Conservation (phyloP, 2,113 vertebrate species). For the Apodemus sylvaticus region DNA sequence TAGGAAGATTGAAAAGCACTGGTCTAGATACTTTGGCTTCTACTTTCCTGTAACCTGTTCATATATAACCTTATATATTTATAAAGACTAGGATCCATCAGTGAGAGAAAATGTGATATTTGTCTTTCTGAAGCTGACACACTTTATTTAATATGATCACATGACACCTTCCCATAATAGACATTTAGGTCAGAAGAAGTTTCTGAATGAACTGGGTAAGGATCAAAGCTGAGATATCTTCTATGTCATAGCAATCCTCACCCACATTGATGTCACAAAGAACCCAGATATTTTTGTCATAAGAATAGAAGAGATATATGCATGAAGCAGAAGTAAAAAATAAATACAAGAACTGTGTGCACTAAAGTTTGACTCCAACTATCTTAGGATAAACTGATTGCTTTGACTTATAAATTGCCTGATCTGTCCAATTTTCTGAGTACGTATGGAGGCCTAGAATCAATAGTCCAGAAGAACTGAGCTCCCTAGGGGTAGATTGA, state of each 20-base stretch:
- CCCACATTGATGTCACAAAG: background rate
- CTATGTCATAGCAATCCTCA: background rate
- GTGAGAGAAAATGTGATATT: background rate
- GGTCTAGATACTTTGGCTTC: background rate
- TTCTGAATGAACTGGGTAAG: background rate
- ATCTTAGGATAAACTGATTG: background rate
- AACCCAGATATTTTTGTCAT: background rate
- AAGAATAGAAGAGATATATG: background rate
- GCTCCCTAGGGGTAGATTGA: background rate
- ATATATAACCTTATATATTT: background rate
- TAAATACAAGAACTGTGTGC: background rate
- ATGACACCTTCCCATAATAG: background rate
- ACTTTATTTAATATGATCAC: background rate
- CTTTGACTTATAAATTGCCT: background rate
- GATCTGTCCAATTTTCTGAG: background rate
- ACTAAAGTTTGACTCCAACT: background rate
- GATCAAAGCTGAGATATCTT: background rate
- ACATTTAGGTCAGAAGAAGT: background rate
- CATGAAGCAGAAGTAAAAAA: background rate
- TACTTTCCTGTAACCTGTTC: background rate
- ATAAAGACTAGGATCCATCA: background rate
- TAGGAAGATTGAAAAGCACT: background rate
- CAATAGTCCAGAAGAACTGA: background rate
- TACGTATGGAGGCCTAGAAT: background rate
- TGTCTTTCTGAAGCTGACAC: background rate